These are phyloP conservation scores for Smittia sp. DNA, from an alignment of 2,888 invertebrate genomes.

Conservation along the genomic window DNA sequence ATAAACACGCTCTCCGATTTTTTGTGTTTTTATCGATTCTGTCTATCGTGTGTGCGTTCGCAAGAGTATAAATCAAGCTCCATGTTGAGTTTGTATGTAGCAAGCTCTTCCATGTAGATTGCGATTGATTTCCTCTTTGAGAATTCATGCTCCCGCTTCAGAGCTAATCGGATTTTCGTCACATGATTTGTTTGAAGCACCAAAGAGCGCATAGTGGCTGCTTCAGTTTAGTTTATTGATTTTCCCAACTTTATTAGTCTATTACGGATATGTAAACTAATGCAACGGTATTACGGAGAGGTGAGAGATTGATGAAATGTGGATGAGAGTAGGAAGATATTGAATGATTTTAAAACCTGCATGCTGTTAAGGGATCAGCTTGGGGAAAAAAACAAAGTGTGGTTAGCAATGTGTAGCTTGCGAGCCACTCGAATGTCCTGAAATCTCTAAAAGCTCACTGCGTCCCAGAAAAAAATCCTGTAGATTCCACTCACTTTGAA, in stretches of 20 bases:
- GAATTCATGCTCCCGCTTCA: neutral
- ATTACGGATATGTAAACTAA: too few species aligned
- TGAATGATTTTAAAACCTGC: too few species aligned
- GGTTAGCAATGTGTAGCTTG: too few species aligned
- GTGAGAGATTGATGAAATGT: too few species aligned
- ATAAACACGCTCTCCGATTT: neutral
- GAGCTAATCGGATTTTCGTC: slow-evolving; percentile 7
- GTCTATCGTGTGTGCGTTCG: slow-evolving; percentile 21
- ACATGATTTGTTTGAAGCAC: slow-evolving; percentile 23
- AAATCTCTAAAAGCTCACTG: too few species aligned
- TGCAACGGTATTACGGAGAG: too few species aligned
- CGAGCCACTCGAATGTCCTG: too few species aligned
- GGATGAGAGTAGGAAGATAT: too few species aligned
- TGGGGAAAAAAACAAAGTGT: too few species aligned
- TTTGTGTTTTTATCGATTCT: slow-evolving; percentile 34
- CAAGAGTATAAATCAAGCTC: slow-evolving; percentile 31
- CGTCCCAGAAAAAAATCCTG: too few species aligned
- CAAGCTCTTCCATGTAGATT: slow-evolving; percentile 34
- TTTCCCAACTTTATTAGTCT: neutral
- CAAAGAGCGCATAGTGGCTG: neutral
- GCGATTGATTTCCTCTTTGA: slow-evolving; percentile 36
- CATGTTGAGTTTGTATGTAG: neutral
- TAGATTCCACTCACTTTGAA: too few species aligned
- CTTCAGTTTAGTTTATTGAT: neutral
- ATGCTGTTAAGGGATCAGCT: too few species aligned